Conservation (phyloP, 2,888 invertebrate species). For the Alviniconcha strummeri region DNA sequence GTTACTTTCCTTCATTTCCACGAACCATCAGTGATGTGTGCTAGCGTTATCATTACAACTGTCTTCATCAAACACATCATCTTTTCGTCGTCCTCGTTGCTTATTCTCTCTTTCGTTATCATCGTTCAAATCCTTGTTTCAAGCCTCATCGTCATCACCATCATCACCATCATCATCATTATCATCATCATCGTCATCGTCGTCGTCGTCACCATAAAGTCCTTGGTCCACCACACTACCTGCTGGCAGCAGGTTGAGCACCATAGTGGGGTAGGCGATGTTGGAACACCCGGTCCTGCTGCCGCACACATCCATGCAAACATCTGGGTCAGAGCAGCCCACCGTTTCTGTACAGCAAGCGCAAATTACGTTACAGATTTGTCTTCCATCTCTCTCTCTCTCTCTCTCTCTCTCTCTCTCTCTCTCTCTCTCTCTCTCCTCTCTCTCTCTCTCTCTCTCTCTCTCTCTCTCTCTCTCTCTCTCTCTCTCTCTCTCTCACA, state of each 20-base stretch:
- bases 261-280: constrained; percentile 75
- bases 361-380: no score
- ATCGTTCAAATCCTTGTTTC: background rate
- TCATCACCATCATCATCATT: constrained; percentile 2
- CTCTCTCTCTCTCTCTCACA: no score
- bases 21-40: no score
- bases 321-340: constrained; percentile 73
- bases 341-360: constrained; percentile 65
- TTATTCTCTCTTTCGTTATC: background rate
- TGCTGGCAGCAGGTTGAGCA: constrained; percentile 56
- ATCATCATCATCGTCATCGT: constrained; percentile 3
- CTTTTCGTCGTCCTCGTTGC: background rate
- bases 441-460: no score
- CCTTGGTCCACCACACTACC: background rate
- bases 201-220: background rate
- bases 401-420: no score
- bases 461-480: no score
- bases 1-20: no score
- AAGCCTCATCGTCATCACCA: background rate
- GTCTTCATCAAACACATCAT: background rate
- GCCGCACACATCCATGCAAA: constrained; percentile 72
- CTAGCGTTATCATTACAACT: background rate
- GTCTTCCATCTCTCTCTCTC: no score
- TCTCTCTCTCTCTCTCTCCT: no score
- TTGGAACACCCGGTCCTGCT: constrained; percentile 74